Conservation (phyloP, 2,797 vertebrate species). For the Sciurus vulgaris region DNA sequence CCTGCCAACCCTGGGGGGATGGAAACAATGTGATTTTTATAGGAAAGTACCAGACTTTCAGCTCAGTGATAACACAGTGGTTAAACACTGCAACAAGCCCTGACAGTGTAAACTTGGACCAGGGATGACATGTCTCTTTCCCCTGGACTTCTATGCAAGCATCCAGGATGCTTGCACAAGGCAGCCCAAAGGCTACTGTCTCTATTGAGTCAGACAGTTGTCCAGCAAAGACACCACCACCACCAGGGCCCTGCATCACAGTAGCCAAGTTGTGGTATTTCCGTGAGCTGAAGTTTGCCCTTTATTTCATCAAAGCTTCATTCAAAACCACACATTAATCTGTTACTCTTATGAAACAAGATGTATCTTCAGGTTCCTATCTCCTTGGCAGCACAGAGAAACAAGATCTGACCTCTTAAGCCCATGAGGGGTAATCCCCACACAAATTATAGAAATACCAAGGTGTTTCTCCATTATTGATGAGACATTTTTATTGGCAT, state of each 20-base stretch:
- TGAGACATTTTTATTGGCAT: background rate
- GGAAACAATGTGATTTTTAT: background rate
- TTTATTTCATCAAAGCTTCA: conserved; percentile 22
- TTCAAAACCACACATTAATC: background rate
- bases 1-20: background rate
- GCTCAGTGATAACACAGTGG: background rate
- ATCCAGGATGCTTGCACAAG: background rate
- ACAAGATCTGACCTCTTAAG: conserved; percentile 24
- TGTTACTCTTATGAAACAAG: conserved; percentile 7
- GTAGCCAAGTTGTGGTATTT: background rate
- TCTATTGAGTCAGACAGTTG: background rate
- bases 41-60: background rate
- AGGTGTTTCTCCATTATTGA: background rate
- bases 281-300: background rate
- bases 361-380: background rate
- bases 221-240: conserved; percentile 8
- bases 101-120: background rate
- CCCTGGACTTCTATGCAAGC: background rate
- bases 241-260: background rate
- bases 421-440: background rate
- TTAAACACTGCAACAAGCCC: background rate
- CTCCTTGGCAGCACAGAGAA: conserved; percentile 19
- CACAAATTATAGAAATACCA: background rate
- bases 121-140: background rate
- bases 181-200: background rate